These are phyloP conservation scores for Eunapius fragilis DNA, from an alignment of 37 sponge, comb jelly and placozoan species.

Conservation along the genomic window DNA sequence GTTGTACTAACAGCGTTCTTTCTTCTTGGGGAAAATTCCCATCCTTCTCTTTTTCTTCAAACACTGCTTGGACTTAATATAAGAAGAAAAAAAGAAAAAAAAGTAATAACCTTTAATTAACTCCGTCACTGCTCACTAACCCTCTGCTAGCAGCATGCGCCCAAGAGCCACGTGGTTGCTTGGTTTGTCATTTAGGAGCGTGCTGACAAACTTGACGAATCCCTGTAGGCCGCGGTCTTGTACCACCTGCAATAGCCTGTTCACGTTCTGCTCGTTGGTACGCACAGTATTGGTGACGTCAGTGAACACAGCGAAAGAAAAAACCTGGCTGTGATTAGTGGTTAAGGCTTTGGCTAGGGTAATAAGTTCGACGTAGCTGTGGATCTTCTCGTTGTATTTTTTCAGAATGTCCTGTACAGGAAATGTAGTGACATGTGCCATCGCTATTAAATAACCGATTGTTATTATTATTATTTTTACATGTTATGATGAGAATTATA, in stretches of 20 bases:
- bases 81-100: no score
- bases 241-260: conserved; percentile 19
- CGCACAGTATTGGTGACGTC: conserved; percentile 32
- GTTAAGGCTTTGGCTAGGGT: background rate
- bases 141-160: background rate
- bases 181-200: background rate
- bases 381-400: background rate
- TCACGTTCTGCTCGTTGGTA: conserved; percentile 11
- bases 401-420: background rate
- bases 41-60: background rate
- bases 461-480: no score
- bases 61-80: background rate
- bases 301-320: background rate
- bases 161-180: background rate
- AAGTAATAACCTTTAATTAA: no score
- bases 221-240: conserved; percentile 34
- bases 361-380: background rate
- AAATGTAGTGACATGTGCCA: background rate
- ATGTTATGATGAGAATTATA: no score
- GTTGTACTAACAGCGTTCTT: background rate
- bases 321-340: background rate
- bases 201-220: conserved; percentile 34
- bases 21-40: background rate
- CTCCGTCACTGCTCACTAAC: background rate
- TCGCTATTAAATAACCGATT: background rate